Evolutionary conservation across 37 sponge, comb jelly and placozoan genomes (phyloP).

Genomic region (Aphrocallistes beatrix): DNA sequence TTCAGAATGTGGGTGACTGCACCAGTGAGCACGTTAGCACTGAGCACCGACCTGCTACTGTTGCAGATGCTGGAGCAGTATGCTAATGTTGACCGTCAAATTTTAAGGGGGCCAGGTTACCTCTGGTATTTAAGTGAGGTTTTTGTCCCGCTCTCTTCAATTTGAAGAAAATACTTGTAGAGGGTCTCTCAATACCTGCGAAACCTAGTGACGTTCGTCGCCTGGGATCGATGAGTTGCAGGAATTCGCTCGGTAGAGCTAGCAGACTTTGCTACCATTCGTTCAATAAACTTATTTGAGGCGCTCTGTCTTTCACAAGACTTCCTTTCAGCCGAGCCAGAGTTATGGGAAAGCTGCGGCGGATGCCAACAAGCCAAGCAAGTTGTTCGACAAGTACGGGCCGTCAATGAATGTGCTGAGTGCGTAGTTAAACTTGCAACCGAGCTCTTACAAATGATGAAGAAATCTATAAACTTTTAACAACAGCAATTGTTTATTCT

Average conservation of each 20-base stretch:
- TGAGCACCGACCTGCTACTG: neutral
- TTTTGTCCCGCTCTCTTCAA: neutral
- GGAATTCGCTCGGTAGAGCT: neutral
- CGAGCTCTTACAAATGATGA: too few relatives aligned
- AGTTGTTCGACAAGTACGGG: slow-evolving; percentile 17
- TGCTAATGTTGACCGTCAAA: neutral
- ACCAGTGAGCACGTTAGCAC: slow-evolving; percentile 14
- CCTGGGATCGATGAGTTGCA: neutral
- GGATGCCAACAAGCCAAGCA: slow-evolving; percentile 2
- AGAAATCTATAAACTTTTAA: too few relatives aligned
- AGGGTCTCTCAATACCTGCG: neutral
- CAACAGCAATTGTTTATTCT: too few relatives aligned
- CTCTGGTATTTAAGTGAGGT: slow-evolving; percentile 2
- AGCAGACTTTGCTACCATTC: slow-evolving; percentile 5
- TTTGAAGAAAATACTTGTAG: neutral
- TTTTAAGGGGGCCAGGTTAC: neutral
- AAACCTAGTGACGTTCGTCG: neutral
- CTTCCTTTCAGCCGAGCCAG: slow-evolving; percentile 12
- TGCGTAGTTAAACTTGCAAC: neutral
- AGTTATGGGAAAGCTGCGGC: neutral
- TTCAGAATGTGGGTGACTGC: slow-evolving; percentile 16
- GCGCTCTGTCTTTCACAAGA: neutral
- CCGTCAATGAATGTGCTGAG: slow-evolving; percentile 5
- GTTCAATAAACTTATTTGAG: slow-evolving; percentile 14
- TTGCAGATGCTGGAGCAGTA: neutral